These are phyloP conservation scores for Prostheceraeus crozeri DNA, from an alignment of 2,888 invertebrate genomes.

Conservation along the genomic window DNA sequence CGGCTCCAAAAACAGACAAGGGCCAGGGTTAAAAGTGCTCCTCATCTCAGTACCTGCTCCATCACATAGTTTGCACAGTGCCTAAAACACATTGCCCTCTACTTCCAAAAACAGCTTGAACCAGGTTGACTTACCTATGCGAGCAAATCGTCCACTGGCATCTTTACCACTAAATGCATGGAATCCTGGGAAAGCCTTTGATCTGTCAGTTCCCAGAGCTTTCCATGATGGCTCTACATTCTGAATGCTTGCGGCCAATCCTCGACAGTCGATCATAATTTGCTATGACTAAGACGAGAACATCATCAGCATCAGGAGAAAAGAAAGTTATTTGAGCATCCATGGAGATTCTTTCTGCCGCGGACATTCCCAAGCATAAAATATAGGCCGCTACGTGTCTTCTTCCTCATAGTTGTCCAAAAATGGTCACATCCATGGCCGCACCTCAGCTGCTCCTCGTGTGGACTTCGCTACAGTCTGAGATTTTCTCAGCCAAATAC, in stretches of 20 bases:
- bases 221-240: not conserved
- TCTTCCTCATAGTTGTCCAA: slow-evolving; percentile 30
- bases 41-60: not conserved
- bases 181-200: slow-evolving; percentile 19
- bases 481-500: slow-evolving; percentile 36
- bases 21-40: not conserved
- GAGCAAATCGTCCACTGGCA: slow-evolving; percentile 33
- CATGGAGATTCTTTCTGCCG: slow-evolving; percentile 24
- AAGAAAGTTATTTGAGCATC: slow-evolving; percentile 20
- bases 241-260: not conserved
- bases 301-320: slow-evolving; percentile 20
- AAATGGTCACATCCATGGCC: not conserved
- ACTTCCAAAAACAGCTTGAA: not conserved
- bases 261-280: slow-evolving; percentile 13
- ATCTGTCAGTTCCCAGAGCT: slow-evolving; percentile 11
- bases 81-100: not conserved
- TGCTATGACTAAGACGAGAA: slow-evolving; percentile 26
- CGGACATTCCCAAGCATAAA: slow-evolving; percentile 4
- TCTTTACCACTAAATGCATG: slow-evolving; percentile 32
- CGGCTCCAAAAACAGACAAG: slow-evolving; percentile 22
- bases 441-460: slow-evolving; percentile 32
- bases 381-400: too few species aligned
- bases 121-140: slow-evolving; percentile 37
- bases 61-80: not conserved
- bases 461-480: slow-evolving; percentile 31